Evolutionary conservation across 2,797 vertebrate genomes (phyloP).

Genomic region (Enteromius paludinosus): DNA sequence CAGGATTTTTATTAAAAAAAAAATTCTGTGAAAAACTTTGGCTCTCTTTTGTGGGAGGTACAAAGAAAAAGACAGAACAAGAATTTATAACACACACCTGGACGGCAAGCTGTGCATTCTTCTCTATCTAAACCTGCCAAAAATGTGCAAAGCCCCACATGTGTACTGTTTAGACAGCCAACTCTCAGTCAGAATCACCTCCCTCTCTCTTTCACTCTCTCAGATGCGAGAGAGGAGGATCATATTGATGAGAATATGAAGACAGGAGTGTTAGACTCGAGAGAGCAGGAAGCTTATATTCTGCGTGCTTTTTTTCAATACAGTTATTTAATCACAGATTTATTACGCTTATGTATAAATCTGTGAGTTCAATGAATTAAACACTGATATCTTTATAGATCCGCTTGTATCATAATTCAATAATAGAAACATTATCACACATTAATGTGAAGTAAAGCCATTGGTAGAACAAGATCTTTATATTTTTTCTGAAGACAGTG

Average conservation of each 20-base stretch:
- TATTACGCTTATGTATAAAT: slow-evolving; percentile 28
- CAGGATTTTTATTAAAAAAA: slow-evolving; percentile 16
- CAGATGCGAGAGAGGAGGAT: slow-evolving; percentile 26
- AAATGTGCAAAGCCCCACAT: slow-evolving; percentile 46
- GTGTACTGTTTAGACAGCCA: slow-evolving; percentile 42
- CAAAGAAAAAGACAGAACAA: slow-evolving; percentile 4
- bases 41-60: slow-evolving; percentile 17
- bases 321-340: neutral
- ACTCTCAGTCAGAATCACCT: slow-evolving; percentile 32
- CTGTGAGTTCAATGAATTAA: slow-evolving; percentile 1
- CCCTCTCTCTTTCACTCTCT: slow-evolving; percentile 16
- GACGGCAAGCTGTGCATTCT: slow-evolving; percentile 52
- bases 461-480: neutral
- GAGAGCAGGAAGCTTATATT: neutral
- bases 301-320: neutral
- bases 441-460: slow-evolving; percentile 15
- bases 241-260: slow-evolving; percentile 32
- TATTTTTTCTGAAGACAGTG: slow-evolving; percentile 4
- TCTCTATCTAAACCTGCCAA: slow-evolving; percentile 52
- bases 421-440: slow-evolving; percentile 20
- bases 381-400: slow-evolving; percentile 12
- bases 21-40: slow-evolving; percentile 15
- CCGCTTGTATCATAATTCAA: neutral
- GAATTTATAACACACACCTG: slow-evolving; percentile 57
- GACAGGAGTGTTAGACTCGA: neutral